Base-by-base conservation (phyloP, 2,113 vertebrate species). In the Regulus satrapa region DNA sequence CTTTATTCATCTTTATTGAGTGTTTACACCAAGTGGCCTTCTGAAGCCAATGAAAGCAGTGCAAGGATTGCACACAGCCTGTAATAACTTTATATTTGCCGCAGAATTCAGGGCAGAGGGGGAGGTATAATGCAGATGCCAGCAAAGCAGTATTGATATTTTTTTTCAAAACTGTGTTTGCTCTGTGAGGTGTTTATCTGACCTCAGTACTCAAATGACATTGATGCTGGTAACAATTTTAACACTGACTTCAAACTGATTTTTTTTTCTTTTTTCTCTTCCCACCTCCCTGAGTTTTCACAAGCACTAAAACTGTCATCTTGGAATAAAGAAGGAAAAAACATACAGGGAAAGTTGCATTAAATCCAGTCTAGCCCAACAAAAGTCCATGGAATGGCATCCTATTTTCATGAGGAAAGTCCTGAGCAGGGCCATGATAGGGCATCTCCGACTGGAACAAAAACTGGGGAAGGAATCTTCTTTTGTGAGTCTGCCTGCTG, bases 1-100 rank as follows among this genome's bases (percentile, higher is more conserved):
- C 82, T 72, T 89, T 72, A 56, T 73, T 95, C 58, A 73, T 76
- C 49, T 68, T 82, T 79, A 64, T 36, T 78, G 56, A 75, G 32
- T 24, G 17, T 76, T 91, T 85, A 85, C 25, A 79, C n/a, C 20
- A 49, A 73, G 46, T 38, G n/a, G 58, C 54, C 66, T 92, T 89
- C 68, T 46, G 58, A 88, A 92, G 62, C 8, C 45, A 79, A 79
- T 5, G 31, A 79, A 72, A 92, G 52, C 56, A 88, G 51, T 45
- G 23, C 46, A 76, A 79, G 66, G 71, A 58, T 34, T 88, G 74
- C 78, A 83, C 20, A 41, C 14, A 58, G 31, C 38, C 36, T 43
- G 4, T 34, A 64, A 85, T 82, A 75, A 68, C 56, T 78, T 75
- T 45, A 23, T 49, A 73, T 64, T 75, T 92, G 62, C 61, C 0